Conservation (phyloP, 1,140 invertebrate genomes). For the Oryzaephilus surinamensis region DNA sequence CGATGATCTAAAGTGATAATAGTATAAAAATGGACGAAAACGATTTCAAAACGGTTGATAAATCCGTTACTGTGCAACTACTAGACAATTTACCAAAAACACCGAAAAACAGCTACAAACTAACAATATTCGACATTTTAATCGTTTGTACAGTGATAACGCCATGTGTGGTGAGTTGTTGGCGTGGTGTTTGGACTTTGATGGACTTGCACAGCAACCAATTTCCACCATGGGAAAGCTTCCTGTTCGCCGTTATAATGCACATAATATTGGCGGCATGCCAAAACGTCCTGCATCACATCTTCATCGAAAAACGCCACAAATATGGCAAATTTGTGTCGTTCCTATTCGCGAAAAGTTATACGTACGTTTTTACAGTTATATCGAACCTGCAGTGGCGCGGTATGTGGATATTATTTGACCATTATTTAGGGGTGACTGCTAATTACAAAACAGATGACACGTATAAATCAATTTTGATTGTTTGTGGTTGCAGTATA, state of each 20-base stretch:
- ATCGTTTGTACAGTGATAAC: too few relatives aligned
- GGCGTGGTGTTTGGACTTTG: slow-evolving; percentile 52
- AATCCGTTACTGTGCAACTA: too few relatives aligned
- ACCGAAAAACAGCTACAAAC: too few relatives aligned
- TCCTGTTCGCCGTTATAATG: slow-evolving; percentile 36
- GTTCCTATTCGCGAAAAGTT: too few relatives aligned
- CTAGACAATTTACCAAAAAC: too few relatives aligned
- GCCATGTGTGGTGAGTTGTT: slow-evolving; percentile 48
- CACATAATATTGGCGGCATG: slow-evolving; percentile 39
- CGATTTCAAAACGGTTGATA: too few relatives aligned
- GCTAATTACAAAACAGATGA: too few relatives aligned
- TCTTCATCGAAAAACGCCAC: slow-evolving; percentile 2
- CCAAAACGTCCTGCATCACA: slow-evolving; percentile 22
- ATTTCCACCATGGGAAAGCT: slow-evolving; percentile 38
- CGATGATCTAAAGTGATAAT: too few relatives aligned
- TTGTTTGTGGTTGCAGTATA: slow-evolving; percentile 14
- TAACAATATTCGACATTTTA: too few relatives aligned
- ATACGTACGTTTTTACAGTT: slow-evolving; percentile 47
- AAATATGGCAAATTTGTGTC: slow-evolving; percentile 4
- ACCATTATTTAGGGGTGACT: slow-evolving; percentile 33
- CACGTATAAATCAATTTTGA: too few relatives aligned
- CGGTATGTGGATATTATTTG: slow-evolving; percentile 47
- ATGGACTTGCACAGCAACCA: slow-evolving; percentile 43
- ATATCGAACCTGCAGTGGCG: slow-evolving; percentile 50
- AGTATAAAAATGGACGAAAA: too few relatives aligned